phyloP scores from a whole-genome alignment of 1,140 invertebrate species.

The Orchestia grillus region DNA sequence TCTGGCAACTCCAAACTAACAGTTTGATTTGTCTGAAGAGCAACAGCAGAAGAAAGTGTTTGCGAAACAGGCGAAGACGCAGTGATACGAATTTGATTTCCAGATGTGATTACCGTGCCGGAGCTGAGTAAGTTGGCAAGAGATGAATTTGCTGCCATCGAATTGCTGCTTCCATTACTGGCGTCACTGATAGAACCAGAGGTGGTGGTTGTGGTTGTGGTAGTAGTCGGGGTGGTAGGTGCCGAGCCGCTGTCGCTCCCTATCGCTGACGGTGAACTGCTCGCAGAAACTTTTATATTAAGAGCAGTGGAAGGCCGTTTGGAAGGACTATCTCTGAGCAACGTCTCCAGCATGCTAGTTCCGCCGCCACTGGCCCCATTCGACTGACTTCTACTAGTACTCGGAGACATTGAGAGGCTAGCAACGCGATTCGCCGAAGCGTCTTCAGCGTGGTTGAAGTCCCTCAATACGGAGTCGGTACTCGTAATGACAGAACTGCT shows the following conservation, averaged over 20 bases:
- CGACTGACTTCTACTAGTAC: background rate
- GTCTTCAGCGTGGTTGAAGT: background rate
- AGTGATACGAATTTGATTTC: background rate
- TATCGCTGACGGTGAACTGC: constrained; percentile 55
- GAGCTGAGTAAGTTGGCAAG: constrained; percentile 22
- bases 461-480: background rate
- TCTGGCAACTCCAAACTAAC: background rate
- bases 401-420: background rate
- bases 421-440: background rate
- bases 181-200: background rate
- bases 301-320: constrained; percentile 30
- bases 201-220: constrained; percentile 56
- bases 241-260: constrained; percentile 57
- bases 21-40: background rate
- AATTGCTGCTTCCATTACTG: background rate
- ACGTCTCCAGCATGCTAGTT: constrained; percentile 67
- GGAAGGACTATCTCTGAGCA: constrained; percentile 66
- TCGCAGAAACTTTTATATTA: constrained; percentile 56
- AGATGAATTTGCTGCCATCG: background rate
- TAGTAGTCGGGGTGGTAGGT: constrained; percentile 43
- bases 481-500: background rate
- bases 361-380: constrained; percentile 45
- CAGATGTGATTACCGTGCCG: constrained; percentile 6
- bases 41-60: background rate
- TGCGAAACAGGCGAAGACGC: background rate